Conservation (phyloP, 2,888 invertebrate genomes). For the Conomelus anceps region DNA sequence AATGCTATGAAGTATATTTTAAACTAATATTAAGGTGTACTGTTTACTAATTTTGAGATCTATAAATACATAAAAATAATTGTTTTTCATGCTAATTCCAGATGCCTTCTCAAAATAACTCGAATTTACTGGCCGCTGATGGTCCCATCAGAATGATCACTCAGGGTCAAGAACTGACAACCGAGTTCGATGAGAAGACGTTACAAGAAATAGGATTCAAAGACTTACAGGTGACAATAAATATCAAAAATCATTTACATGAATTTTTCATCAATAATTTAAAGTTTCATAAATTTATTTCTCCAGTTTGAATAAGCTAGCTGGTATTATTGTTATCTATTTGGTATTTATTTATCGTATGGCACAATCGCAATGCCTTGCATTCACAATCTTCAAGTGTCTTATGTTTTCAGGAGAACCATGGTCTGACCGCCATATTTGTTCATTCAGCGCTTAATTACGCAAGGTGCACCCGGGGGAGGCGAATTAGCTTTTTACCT, state of each 20-base stretch:
- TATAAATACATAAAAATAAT: not conserved
- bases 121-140: slow-evolving; percentile 29
- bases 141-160: slow-evolving; percentile 82
- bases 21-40: too few species aligned
- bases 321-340: too few species aligned
- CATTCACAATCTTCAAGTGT: too few species aligned
- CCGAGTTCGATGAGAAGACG: slow-evolving; percentile 87
- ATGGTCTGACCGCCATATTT: too few species aligned
- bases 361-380: too few species aligned
- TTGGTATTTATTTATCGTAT: too few species aligned
- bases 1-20: not conserved
- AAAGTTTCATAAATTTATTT: not conserved
- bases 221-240: slow-evolving; percentile 66
- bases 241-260: not conserved
- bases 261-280: not conserved
- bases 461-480: too few species aligned
- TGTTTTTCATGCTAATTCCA: not conserved
- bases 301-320: not conserved
- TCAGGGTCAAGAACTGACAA: slow-evolving; percentile 85
- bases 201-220: slow-evolving; percentile 89
- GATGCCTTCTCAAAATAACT: not conserved
- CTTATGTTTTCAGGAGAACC: too few species aligned
- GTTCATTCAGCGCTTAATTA: too few species aligned
- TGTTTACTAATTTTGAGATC: too few species aligned
- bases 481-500: too few species aligned